Evolutionary conservation across 1,140 invertebrate species (phyloP).

Genomic region (Drosophila erecta): DNA sequence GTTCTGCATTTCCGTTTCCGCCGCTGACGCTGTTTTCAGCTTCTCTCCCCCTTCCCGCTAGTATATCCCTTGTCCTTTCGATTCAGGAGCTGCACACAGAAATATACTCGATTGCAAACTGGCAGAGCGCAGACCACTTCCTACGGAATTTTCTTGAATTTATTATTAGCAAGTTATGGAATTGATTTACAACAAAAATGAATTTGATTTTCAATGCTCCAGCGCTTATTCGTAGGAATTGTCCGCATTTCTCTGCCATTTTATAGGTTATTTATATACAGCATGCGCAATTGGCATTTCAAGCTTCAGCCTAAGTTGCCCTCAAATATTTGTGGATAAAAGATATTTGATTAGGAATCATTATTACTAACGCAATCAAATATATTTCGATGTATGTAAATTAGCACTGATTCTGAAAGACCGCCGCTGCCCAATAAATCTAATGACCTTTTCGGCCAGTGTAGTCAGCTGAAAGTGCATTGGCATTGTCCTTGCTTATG

Average conservation of each 20-base stretch:
- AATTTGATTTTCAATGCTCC: neutral
- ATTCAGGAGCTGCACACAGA: constrained; percentile 15
- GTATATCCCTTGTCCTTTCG: neutral
- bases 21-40: constrained; percentile 19
- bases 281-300: too few relatives aligned
- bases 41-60: neutral
- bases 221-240: neutral
- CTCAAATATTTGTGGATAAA: too few relatives aligned
- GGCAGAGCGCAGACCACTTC: neutral
- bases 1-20: constrained; percentile 81
- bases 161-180: constrained; percentile 3
- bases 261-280: neutral
- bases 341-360: too few relatives aligned
- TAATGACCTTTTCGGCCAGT: neutral
- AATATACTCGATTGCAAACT: neutral
- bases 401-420: too few relatives aligned
- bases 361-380: too few relatives aligned
- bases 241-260: neutral
- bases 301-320: too few relatives aligned
- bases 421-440: too few relatives aligned
- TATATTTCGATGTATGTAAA: too few relatives aligned
- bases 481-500: constrained; percentile 46
- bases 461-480: constrained; percentile 43
- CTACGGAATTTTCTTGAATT: constrained; percentile 7
- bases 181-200: constrained; percentile 1